Conservation (phyloP, 2,113 vertebrate genomes). For the Callipepla californica region DNA sequence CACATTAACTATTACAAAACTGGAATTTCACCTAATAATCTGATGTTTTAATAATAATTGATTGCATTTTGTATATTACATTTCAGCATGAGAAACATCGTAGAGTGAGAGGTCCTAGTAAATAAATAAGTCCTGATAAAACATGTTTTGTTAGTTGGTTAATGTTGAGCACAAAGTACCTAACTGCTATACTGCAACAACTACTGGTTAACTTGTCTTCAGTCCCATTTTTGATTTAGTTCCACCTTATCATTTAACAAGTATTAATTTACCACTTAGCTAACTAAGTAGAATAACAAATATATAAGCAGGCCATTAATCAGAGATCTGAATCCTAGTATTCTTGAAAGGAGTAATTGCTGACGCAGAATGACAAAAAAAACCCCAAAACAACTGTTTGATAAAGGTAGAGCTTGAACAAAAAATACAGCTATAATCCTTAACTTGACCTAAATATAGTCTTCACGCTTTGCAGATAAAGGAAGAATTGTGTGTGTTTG, state of each 20-base stretch:
- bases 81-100: background rate
- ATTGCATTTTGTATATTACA: background rate
- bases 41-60: background rate
- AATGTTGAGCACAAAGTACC: background rate
- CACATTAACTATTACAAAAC: background rate
- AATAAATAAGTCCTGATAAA: background rate
- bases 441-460: background rate
- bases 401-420: background rate
- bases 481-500: background rate
- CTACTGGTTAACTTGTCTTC: background rate
- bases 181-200: background rate
- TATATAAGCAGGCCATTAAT: background rate
- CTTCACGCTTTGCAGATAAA: background rate
- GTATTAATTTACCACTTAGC: background rate
- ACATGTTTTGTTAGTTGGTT: background rate
- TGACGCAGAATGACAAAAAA: background rate
- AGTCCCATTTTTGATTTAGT: background rate
- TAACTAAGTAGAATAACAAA: background rate
- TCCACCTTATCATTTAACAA: background rate
- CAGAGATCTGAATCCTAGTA: background rate
- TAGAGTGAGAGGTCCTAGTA: background rate
- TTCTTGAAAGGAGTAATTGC: background rate
- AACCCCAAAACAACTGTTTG: background rate
- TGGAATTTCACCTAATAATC: background rate
- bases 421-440: background rate